Evolutionary conservation across 1,140 invertebrate species (phyloP).

Genomic region (Cydia splendana): DNA sequence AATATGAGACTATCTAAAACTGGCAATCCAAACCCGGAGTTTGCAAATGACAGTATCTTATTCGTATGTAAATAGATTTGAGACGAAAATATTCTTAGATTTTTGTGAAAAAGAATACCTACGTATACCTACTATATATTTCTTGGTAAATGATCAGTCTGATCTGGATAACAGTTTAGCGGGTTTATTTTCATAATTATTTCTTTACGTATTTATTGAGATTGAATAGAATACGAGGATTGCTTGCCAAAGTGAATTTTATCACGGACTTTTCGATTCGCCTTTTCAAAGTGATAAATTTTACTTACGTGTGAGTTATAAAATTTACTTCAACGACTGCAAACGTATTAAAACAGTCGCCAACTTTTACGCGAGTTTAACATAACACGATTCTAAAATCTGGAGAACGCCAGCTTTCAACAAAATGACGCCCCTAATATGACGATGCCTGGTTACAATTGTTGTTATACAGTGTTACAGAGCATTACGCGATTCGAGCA

Average conservation of each 20-base stretch:
- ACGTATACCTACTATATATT: neutral
- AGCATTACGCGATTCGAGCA: slow-evolving; percentile 18
- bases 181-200: neutral
- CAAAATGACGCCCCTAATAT: neutral
- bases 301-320: too few species aligned
- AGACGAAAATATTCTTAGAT: slow-evolving; percentile 7
- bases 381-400: neutral
- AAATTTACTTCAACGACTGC: too few species aligned
- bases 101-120: neutral
- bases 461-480: slow-evolving; percentile 14
- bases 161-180: neutral
- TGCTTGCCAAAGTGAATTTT: neutral
- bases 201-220: neutral
- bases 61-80: neutral
- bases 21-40: neutral
- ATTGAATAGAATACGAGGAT: neutral
- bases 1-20: neutral
- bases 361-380: neutral
- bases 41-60: slow-evolving; percentile 1
- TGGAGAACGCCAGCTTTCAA: neutral
- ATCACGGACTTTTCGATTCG: neutral
- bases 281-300: neutral
- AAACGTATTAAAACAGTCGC: neutral
- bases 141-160: neutral
- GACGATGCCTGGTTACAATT: slow-evolving; percentile 6